Percentiles rank a stretch among this genome's conserved stretches.
Evolutionary conservation across 2,113 vertebrate species (phyloP).

Genomic region (Crotophaga sulcirostris): DNA sequence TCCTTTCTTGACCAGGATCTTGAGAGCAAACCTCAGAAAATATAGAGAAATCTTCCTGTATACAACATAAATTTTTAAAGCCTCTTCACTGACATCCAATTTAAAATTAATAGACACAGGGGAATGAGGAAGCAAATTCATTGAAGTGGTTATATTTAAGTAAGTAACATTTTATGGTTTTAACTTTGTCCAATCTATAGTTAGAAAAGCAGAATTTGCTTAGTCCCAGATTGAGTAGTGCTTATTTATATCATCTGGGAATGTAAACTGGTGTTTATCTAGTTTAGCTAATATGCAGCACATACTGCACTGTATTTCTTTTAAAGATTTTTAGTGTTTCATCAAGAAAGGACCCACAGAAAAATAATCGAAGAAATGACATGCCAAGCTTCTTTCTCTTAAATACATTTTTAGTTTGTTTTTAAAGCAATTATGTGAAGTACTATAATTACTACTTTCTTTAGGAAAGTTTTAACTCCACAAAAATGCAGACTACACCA

Average conservation of each 20-base stretch:
- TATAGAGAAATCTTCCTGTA: background rate
- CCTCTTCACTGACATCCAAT: background rate
- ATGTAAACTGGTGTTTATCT: background rate
- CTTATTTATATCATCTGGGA: background rate
- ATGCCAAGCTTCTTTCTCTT: background rate
- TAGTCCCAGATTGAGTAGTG: background rate
- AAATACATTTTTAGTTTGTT: constrained; percentile 20
- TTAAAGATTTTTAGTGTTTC: background rate
- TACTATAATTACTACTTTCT: constrained; percentile 32
- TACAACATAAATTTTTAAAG: background rate
- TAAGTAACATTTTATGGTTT: background rate
- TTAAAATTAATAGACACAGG: background rate
- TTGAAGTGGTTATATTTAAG: background rate
- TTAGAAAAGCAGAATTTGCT: background rate
- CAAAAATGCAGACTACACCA: constrained; percentile 25
- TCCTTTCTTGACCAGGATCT: background rate
- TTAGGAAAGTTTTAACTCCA: background rate
- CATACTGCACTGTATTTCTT: background rate
- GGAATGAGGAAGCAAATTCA: background rate
- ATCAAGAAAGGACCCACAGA: background rate
- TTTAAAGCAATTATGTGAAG: constrained; percentile 61
- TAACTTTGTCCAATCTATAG: background rate
- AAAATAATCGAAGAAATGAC: background rate
- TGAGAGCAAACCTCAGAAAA: background rate
- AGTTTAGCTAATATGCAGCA: background rate